Percentiles rank a stretch among this genome's conserved stretches.
phyloP scores from a whole-genome alignment of 2,888 invertebrate genomes.

The Stenichneumon culpator region DNA sequence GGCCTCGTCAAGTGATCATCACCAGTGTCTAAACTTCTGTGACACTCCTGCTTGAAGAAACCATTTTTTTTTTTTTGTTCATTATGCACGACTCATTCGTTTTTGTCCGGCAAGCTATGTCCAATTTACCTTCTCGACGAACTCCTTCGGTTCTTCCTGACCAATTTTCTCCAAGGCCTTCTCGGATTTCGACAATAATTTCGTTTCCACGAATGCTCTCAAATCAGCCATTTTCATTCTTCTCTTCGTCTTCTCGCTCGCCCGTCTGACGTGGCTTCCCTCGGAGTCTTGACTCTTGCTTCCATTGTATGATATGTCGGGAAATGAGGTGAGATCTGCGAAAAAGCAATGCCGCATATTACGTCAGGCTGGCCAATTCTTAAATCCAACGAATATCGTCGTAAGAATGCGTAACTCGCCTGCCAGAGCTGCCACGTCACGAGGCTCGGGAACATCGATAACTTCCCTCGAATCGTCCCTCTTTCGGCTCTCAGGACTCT shows the following conservation, averaged over 20 bases:
- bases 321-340: conserved; percentile 71
- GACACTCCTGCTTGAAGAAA: conserved; percentile 89
- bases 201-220: conserved; percentile 96
- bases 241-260: conserved; percentile 93
- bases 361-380: no score
- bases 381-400: no score
- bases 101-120: neutral
- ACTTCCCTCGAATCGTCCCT: conserved; percentile 90
- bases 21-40: conserved; percentile 93
- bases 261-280: conserved; percentile 87
- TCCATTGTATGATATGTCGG: conserved; percentile 85
- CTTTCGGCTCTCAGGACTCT: conserved; percentile 90
- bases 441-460: conserved; percentile 92
- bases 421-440: conserved; percentile 89
- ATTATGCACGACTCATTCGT: neutral
- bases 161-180: conserved; percentile 96
- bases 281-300: conserved; percentile 83
- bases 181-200: conserved; percentile 95
- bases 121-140: conserved; percentile 86
- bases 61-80: neutral
- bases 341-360: conserved; percentile 17
- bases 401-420: conserved; percentile 84
- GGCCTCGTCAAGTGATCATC: conserved; percentile 92
- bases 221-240: conserved; percentile 97
- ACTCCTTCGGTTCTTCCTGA: conserved; percentile 89